These are phyloP conservation scores for Lucifuga dentata DNA, from an alignment of 2,113 vertebrate species.

Conservation along the genomic window DNA sequence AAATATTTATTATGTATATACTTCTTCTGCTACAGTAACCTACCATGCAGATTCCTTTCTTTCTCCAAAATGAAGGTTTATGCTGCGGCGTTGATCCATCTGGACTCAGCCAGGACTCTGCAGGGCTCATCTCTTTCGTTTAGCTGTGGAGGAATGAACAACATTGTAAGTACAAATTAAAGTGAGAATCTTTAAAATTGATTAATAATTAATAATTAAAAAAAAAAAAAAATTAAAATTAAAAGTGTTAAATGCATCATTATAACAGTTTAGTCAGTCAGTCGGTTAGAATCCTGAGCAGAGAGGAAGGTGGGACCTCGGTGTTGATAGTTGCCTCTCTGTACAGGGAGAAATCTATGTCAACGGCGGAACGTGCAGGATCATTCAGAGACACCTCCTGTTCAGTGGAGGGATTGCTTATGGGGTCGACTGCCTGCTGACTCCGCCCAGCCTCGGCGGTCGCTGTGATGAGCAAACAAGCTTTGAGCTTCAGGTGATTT, in stretches of 20 bases:
- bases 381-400: conserved; percentile 86
- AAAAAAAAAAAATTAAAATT: too few relatives aligned
- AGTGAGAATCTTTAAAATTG: too few relatives aligned
- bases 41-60: not conserved
- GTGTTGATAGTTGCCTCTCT: too few relatives aligned
- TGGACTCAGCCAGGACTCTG: conserved; percentile 82
- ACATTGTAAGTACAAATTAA: conserved; percentile 81
- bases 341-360: conserved; percentile 89
- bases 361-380: conserved; percentile 83
- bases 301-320: too few relatives aligned
- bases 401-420: conserved; percentile 89
- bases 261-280: too few relatives aligned
- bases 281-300: too few relatives aligned
- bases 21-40: too few relatives aligned
- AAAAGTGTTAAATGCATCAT: too few relatives aligned
- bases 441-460: conserved; percentile 88
- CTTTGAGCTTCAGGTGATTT: conserved; percentile 82
- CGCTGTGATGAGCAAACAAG: conserved; percentile 86
- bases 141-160: conserved; percentile 81
- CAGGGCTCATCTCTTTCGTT: conserved; percentile 89
- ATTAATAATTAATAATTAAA: too few relatives aligned
- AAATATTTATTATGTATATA: too few relatives aligned
- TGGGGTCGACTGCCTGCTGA: conserved; percentile 91
- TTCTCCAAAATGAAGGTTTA: conserved; percentile 55
- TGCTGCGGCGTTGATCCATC: conserved; percentile 78